A percentile compares a stretch with the other conserved stretches of the same genome.
Conservation (phyloP, 2,888 invertebrate genomes). For the Drosophila peninsularis region DNA sequence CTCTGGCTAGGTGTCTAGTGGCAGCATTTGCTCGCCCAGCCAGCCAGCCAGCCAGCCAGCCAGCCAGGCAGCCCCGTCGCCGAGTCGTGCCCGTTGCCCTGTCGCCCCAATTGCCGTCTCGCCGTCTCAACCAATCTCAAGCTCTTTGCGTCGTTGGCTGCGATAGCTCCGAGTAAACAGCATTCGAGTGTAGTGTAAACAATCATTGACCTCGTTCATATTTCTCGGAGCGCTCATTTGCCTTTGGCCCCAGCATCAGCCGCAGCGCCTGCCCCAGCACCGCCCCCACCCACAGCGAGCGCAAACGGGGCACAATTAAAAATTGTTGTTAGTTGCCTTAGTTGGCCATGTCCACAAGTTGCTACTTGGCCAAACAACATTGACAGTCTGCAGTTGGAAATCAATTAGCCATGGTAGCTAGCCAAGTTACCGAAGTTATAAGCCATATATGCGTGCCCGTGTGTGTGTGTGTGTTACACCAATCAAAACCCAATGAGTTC, state of each 20-base stretch:
- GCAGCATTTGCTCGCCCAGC: constrained; percentile 22
- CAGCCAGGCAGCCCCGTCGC: background rate
- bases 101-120: constrained; percentile 27
- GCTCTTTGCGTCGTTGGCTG: constrained; percentile 27
- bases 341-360: constrained; percentile 37
- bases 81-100: constrained; percentile 12
- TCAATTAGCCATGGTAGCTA: constrained; percentile 60
- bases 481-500: constrained; percentile 48
- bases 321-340: constrained; percentile 56
- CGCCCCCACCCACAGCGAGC: background rate
- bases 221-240: constrained; percentile 72
- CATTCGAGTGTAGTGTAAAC: constrained; percentile 79
- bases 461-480: constrained; percentile 25
- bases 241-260: constrained; percentile 50
- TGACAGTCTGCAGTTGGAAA: constrained; percentile 51
- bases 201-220: constrained; percentile 80
- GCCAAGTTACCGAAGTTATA: constrained; percentile 27
- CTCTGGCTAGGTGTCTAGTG: constrained; percentile 45
- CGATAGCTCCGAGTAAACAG: constrained; percentile 67
- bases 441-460: constrained; percentile 3
- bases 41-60: background rate
- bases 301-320: constrained; percentile 64
- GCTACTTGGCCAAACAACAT: constrained; percentile 35
- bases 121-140: constrained; percentile 34
- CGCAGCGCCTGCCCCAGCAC: background rate